Percentiles rank a stretch among this genome's conserved stretches.
These are phyloP conservation scores for Ptiloglossa arizonensis DNA, from an alignment of 1,140 invertebrate genomes.

Conservation along the genomic window DNA sequence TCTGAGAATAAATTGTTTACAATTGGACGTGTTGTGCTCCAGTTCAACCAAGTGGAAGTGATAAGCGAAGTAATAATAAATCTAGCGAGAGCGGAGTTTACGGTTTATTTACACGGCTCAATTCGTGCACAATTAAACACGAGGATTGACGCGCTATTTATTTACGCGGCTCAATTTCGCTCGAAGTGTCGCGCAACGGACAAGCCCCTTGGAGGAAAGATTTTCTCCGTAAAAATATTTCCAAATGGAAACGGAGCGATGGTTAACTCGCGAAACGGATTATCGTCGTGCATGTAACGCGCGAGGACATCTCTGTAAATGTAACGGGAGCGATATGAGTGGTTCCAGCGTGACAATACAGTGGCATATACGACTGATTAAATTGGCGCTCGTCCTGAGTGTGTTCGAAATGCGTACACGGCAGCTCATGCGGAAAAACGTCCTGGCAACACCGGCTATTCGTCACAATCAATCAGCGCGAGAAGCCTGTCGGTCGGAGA, in stretches of 20 bases:
- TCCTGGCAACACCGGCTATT: conserved; percentile 58
- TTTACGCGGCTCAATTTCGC: too few species aligned
- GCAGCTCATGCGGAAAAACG: conserved; percentile 50
- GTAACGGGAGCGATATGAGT: conserved; percentile 26
- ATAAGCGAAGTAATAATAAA: too few species aligned
- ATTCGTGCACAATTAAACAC: too few species aligned
- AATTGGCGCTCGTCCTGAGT: conserved; percentile 50
- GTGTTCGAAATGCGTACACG: conserved; percentile 55
- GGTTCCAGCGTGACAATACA: conserved; percentile 29
- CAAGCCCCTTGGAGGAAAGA: too few species aligned
- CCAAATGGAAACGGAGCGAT: conserved; percentile 5
- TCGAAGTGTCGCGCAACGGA: too few species aligned
- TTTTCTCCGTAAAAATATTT: conserved; percentile 29
- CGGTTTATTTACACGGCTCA: too few species aligned
- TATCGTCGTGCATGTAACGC: conserved; percentile 26
- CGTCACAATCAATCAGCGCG: conserved; percentile 65
- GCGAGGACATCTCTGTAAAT: conserved; percentile 34
- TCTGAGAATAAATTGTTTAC: too few species aligned
- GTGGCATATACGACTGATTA: conserved; percentile 56
- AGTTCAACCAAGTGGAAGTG: too few species aligned
- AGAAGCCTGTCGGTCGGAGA: conserved; percentile 46
- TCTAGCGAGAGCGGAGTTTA: too few species aligned
- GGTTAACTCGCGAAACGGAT: conserved; percentile 23
- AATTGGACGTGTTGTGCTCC: too few species aligned
- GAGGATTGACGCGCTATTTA: too few species aligned